Evolutionary conservation across 2,888 invertebrate genomes (phyloP), one percentile per base, ranked within the genome.

Genomic region (Nipponacmea schrenckii): DNA sequence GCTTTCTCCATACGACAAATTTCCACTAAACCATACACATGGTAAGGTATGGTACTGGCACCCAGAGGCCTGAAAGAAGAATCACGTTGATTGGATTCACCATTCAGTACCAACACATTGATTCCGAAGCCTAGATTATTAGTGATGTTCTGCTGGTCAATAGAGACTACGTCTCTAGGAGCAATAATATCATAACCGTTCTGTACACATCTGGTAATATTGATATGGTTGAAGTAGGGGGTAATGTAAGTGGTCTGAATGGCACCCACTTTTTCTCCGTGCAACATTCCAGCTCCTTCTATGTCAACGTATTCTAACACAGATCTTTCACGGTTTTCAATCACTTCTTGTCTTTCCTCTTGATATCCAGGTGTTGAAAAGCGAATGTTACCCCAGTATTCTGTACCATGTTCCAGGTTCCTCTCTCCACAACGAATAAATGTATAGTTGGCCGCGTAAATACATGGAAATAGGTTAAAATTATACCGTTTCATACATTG

Each of bases 1-100:
- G 95, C 94, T 90, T 99, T 99, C 70, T 94, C 93, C 0, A 97
- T 94, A 86, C 97, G 96, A 88, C 99, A 99, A 80, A 98, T 96
- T 81, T 98, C 97, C 20, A 99, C 93, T 83, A 99, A 90, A 45
- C 98, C 97, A 89, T 97, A 98, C 56, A 97, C 90, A 84, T 96
- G 93, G 85, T 97, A 97, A 0, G 98, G 97, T 14, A 97, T 91
- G 2, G 85, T 85, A 69, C 83, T 85, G 72, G 93, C 92, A 82
- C 93, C 93, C 4, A 97, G 90, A 0, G 97, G 97, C 0, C 92
- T 92, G 84, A 97, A 98, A 78, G 96, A 96, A 15, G 96, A 85
- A 39, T 77, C 94, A 85, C 94, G 93, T 70, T 95, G 92, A 8
- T 84, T 84, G 0, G 89, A 88, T 90, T 98, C 97, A 2, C 97